Base-by-base conservation (phyloP, 2,888 invertebrate species). In the Heliconius ismenius region DNA sequence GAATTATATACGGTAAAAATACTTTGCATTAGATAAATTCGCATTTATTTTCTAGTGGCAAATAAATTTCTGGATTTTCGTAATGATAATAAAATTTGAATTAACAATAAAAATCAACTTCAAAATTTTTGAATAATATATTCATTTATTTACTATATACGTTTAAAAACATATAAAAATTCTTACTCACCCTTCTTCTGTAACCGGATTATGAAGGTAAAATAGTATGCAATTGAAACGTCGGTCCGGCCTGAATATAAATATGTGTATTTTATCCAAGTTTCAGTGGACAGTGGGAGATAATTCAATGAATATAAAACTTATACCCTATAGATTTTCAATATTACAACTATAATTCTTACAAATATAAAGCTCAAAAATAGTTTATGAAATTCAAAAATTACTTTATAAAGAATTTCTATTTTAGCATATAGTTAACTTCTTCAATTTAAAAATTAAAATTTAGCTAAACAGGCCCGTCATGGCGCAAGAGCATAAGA, bases 191-290 rank as follows among this genome's bases (percentile, higher is more conserved):
- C 90, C 90, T 87, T 84, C 85, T 87, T 87, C 87, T 84, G 86
- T 91, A 92, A 92, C 88, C 84, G 88, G 92, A 93, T 93, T 93
- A 93, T 85, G 87, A 86, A 86, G 87, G 89, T 83, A 84, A 82
- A 82, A 82, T 84, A 86, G 88, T 70, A 58, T 90, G 90, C 91
- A 91, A 93, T 93, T 93, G 93, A 93, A 92, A 93, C 89, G 87
- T 88, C 89, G 90, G 90, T 89, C 88, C 87, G 87, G 83, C 85
- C 86, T 84, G 89, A 92, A 93, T 93, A 92, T 92, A 92, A 93
- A 94, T 92, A 91, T 88, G 85, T 86, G 73, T 73, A 73, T 63
- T 63, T 73, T 62, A 43, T 62, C 73, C 73, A 73, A 60, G 73
- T 90, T 89, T 86, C 86, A 88, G 81, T 90, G 92, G 89, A 83